Percentiles rank a stretch among this genome's conserved stretches.
Conservation (phyloP, 2,888 invertebrate genomes). For the Xanthorhoe designata region DNA sequence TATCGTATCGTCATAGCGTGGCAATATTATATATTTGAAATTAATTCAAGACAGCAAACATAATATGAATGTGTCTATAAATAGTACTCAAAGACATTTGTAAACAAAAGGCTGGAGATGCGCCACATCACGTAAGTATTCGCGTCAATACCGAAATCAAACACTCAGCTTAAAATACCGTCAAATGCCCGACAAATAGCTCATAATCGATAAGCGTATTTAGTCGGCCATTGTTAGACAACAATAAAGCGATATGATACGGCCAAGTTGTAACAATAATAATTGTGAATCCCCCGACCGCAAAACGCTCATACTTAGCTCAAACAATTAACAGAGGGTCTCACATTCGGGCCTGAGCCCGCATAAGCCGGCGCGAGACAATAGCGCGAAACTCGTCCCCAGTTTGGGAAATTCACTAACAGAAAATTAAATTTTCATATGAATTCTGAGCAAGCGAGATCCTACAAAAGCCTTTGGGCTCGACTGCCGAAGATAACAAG, state of each 20-base stretch:
- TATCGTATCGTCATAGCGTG: conserved; percentile 17
- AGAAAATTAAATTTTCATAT: conserved; percentile 83
- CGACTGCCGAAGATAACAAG: conserved; percentile 74
- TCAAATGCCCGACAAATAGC: conserved; percentile 56
- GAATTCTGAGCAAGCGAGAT: conserved; percentile 73
- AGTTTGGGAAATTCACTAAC: conserved; percentile 77
- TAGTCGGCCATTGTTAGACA: conserved; percentile 63
- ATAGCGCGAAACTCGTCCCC: conserved; percentile 74
- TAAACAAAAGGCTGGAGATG: conserved; percentile 27
- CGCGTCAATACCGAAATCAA: conserved; percentile 27
- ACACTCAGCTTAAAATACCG: conserved; percentile 31
- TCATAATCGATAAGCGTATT: conserved; percentile 55
- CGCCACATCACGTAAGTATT: conserved; percentile 29
- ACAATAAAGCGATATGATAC: conserved; percentile 71
- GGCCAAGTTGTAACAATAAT: conserved; percentile 76
- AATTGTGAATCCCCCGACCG: conserved; percentile 73
- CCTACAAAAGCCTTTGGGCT: conserved; percentile 75
- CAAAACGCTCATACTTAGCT: conserved; percentile 77
- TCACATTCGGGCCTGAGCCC: conserved; percentile 75
- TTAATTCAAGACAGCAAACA: conserved; percentile 31
- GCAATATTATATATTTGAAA: conserved; percentile 23
- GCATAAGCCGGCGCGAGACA: conserved; percentile 77
- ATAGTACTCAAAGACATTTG: conserved; percentile 28
- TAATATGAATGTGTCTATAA: conserved; percentile 25
- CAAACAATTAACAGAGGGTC: conserved; percentile 79